These are phyloP conservation scores for Hirtodrosophila histrioides DNA, from an alignment of 2,888 invertebrate species.

Conservation along the genomic window DNA sequence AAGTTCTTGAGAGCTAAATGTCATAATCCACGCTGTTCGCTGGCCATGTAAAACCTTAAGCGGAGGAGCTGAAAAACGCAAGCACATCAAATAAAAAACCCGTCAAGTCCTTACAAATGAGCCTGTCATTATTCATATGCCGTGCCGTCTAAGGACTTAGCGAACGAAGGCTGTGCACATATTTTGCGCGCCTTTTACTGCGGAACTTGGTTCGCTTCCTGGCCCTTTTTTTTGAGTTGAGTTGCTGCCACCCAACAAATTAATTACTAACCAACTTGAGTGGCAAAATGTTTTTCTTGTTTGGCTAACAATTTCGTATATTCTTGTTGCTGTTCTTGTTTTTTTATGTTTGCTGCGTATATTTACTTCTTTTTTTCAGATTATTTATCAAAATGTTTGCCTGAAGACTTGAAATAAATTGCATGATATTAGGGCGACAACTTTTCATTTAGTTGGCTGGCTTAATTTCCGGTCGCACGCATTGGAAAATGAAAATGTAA, in stretches of 20 bases:
- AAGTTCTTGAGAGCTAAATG: background rate
- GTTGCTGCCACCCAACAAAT: constrained; percentile 63
- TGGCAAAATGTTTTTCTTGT: constrained; percentile 75
- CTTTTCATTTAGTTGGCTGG: constrained; percentile 76
- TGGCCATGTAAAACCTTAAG: constrained; percentile 2
- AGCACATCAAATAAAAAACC: constrained; percentile 67
- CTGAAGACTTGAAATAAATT: constrained; percentile 72
- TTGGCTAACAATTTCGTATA: constrained; percentile 38
- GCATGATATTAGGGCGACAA: constrained; percentile 77
- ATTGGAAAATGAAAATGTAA: constrained; percentile 72
- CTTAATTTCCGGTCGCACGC: constrained; percentile 79
- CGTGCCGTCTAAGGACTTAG: constrained; percentile 38
- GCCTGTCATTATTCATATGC: constrained; percentile 74
- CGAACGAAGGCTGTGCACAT: constrained; percentile 53
- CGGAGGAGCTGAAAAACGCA: constrained; percentile 17
- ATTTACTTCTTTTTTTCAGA: constrained; percentile 54
- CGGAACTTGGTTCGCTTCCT: constrained; percentile 37
- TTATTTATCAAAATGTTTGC: constrained; percentile 68
- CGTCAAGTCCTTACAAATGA: constrained; percentile 69
- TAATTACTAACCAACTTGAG: constrained; percentile 75
- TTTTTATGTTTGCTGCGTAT: constrained; percentile 30
- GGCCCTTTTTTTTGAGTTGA: constrained; percentile 20
- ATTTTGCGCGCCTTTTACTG: constrained; percentile 69
- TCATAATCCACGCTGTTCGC: too few relatives aligned
- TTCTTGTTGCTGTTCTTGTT: background rate